Evolutionary conservation across 2,888 invertebrate species (phyloP).

Genomic region (Rhimphoctona megacephalus): DNA sequence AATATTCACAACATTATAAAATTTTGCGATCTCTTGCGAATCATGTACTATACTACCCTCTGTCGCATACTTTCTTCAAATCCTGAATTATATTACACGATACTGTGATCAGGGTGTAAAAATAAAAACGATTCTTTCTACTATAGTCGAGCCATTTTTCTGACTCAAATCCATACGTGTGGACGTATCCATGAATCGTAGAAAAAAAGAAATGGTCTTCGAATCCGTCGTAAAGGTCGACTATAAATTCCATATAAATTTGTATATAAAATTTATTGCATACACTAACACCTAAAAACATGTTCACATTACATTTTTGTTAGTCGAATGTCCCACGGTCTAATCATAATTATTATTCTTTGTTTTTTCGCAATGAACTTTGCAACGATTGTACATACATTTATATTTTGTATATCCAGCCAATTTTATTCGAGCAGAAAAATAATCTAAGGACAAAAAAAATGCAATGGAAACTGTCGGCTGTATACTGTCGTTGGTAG

Average conservation of each 20-base stretch:
- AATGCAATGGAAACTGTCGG: conserved; percentile 15
- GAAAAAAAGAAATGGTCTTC: conserved; percentile 6
- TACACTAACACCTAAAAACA: background rate
- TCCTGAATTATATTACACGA: background rate
- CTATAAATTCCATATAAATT: conserved; percentile 16
- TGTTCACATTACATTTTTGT: background rate
- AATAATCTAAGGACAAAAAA: conserved; percentile 31
- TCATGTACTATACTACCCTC: background rate
- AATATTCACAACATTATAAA: background rate
- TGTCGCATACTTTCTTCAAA: background rate
- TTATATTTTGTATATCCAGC: conserved; percentile 8
- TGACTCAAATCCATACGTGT: background rate
- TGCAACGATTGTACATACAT: conserved; percentile 9
- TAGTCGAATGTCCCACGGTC: background rate
- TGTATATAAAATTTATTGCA: background rate
- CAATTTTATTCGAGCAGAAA: conserved; percentile 35
- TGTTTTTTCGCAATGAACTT: background rate
- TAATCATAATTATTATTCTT: background rate
- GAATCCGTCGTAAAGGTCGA: conserved; percentile 36
- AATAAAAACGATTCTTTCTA: conserved; percentile 18
- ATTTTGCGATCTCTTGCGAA: too few species aligned
- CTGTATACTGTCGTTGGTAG: background rate
- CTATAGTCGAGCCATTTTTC: conserved; percentile 1
- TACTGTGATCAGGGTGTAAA: conserved; percentile 21
- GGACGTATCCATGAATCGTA: background rate